phyloP scores from a whole-genome alignment of 1,140 invertebrate genomes.

The Solenopsis fugax region DNA sequence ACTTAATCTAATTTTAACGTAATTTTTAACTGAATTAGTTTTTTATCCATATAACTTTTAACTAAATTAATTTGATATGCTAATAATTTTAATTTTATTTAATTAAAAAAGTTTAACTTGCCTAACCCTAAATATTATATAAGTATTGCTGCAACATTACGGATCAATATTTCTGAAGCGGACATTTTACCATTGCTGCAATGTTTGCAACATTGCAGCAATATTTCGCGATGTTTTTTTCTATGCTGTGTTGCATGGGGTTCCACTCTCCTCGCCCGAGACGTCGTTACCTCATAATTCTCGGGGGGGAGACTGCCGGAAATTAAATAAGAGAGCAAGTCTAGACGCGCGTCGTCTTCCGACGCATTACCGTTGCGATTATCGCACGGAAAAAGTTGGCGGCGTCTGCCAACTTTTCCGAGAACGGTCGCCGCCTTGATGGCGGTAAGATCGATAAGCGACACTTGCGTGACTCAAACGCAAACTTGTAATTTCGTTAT shows the following conservation, averaged over 20 bases:
- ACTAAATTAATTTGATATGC: too few relatives aligned
- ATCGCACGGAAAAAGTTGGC: background rate
- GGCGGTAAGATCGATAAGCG: conserved; percentile 23
- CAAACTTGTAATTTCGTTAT: conserved; percentile 24
- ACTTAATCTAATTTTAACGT: too few relatives aligned
- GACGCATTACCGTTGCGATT: conserved; percentile 17
- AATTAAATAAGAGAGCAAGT: conserved; percentile 68
- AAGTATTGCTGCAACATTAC: too few relatives aligned
- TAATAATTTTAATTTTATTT: too few relatives aligned
- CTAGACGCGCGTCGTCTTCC: conserved; percentile 45
- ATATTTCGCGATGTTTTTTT: too few relatives aligned
- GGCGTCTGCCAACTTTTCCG: conserved; percentile 18
- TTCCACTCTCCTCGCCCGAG: background rate
- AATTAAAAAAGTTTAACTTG: too few relatives aligned
- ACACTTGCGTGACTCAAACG: background rate
- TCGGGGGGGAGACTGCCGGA: conserved; percentile 57
- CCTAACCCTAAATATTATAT: too few relatives aligned
- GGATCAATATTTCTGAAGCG: too few relatives aligned
- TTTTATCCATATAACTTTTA: too few relatives aligned
- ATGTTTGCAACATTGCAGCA: too few relatives aligned
- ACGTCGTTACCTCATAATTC: conserved; percentile 28
- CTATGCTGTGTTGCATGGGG: background rate
- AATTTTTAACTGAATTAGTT: too few relatives aligned
- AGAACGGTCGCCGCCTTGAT: background rate
- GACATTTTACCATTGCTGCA: too few relatives aligned